Evolutionary conservation across 1,140 invertebrate species (phyloP), one percentile per base, ranked within the genome.

Genomic region (Rhopalosiphum maidis): DNA sequence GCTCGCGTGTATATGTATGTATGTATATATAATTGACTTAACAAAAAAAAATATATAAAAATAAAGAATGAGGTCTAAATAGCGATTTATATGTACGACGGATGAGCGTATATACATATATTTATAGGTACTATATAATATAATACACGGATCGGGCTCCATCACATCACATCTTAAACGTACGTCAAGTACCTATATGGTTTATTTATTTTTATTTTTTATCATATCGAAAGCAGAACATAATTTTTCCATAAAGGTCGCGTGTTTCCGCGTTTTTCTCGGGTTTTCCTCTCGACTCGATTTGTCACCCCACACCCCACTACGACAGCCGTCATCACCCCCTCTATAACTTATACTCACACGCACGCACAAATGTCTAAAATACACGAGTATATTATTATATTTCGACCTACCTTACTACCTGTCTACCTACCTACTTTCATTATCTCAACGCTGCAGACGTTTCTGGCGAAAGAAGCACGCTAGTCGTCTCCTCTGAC

Each of bases 191-290:
- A 60, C 55, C 21, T 83, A 7, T 41, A 51, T n/a, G 23, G 37
- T 85, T 43, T 41, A 85, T 85, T 85, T 43, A 11, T 85, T 41
- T 77, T 25, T 85, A 43, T 85, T 85, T 25, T 85, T 85, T 85
- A 85, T 85, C 83, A 25, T 43, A 77, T 85, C 37, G 37, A 85
- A 85, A 85, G 37, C 83, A 41, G 37, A 43, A 85, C 83, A 85
- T 85, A 85, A 85, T 85, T 85, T 85, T 85, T 85, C 21, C 22
- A 5, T 43, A 85, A 85, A 85, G 83, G 83, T 25, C 37, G 22
- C 37, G 37, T 85, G 83, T 85, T 9, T 85, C 25, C 41, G 37
- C 41, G 9, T 85, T 43, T 41, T 85, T 41, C 37, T 85, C 82
- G 37, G 82, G 37, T 41, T 41, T 85, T 85, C 37, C 6, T 23